phyloP scores from a whole-genome alignment of 2,797 vertebrate species.

The Artibeus jamaicensis region DNA sequence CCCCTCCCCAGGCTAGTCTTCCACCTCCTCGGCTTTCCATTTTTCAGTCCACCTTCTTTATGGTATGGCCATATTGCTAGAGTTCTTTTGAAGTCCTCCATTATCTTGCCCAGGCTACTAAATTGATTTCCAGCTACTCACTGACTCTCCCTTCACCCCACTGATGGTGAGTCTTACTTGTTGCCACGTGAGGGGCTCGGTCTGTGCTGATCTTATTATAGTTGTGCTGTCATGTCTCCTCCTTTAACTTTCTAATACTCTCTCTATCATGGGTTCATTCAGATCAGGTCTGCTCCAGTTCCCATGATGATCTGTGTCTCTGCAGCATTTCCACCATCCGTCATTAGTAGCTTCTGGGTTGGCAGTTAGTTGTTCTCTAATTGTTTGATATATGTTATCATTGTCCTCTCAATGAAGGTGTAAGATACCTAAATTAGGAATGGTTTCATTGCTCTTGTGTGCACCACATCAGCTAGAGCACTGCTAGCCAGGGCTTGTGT shows the following conservation, averaged over 20 bases:
- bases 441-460: background rate
- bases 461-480: background rate
- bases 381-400: background rate
- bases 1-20: too few species aligned
- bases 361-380: background rate
- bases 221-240: background rate
- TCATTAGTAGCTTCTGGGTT: background rate
- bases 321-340: background rate
- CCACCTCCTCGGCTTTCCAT: background rate
- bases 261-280: background rate
- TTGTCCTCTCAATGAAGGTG: background rate
- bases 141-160: background rate
- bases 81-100: background rate
- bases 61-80: background rate
- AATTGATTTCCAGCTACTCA: background rate
- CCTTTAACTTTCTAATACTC: background rate
- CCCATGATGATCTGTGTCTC: background rate
- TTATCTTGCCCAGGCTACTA: background rate
- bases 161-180: background rate
- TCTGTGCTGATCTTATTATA: background rate
- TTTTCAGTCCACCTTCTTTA: background rate
- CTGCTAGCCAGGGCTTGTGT: background rate
- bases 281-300: background rate
- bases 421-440: background rate
- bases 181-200: background rate